These are phyloP conservation scores for Ceraclea dissimilis DNA, from an alignment of 2,888 invertebrate species.

Conservation along the genomic window DNA sequence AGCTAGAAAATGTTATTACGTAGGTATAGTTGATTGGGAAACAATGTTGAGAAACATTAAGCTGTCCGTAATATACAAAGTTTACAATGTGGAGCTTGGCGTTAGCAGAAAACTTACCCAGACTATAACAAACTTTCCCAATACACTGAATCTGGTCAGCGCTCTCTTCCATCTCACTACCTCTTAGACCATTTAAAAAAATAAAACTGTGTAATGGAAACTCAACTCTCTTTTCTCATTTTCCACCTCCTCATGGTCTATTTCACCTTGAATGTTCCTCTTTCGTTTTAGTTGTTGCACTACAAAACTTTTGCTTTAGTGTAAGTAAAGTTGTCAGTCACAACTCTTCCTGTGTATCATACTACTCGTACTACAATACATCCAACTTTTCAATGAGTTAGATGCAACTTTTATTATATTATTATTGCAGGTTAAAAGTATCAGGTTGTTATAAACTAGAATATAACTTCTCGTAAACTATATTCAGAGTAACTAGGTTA, in stretches of 20 bases:
- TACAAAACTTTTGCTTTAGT: background rate
- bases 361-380: too few species aligned
- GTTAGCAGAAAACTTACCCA: background rate
- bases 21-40: background rate
- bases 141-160: background rate
- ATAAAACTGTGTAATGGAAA: background rate
- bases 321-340: background rate
- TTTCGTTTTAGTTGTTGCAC: too few species aligned
- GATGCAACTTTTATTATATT: too few species aligned
- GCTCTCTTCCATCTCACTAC: background rate
- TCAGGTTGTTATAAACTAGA: too few species aligned
- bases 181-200: background rate
- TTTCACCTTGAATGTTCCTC: background rate
- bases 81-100: background rate
- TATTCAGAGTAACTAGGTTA: too few species aligned
- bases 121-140: background rate
- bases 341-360: background rate
- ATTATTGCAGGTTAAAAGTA: too few species aligned
- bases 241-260: background rate
- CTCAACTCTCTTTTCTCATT: background rate
- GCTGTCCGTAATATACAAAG: background rate
- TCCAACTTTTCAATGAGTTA: too few species aligned
- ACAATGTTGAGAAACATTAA: constrained; percentile 1
- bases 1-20: too few species aligned
- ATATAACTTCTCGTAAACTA: too few species aligned